A percentile compares a stretch with the other conserved stretches of the same genome.
Conservation (phyloP, 92 coral and sea anemone species). For the Phenganax stokvisi region DNA sequence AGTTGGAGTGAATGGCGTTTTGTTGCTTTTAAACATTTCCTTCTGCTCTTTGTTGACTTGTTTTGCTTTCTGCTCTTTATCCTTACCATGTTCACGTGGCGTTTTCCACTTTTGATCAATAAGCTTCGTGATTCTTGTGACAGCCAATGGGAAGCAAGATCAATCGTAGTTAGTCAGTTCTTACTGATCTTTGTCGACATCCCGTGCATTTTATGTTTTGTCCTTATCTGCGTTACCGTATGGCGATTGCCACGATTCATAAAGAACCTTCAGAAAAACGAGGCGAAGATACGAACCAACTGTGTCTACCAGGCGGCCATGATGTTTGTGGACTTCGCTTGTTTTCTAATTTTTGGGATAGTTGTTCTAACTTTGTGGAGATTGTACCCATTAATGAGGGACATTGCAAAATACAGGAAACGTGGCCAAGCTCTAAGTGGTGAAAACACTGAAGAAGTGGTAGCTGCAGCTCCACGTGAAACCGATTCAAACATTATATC, state of each 20-base stretch:
- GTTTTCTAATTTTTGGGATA: slow-evolving; percentile 55
- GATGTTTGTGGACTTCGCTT: slow-evolving; percentile 67
- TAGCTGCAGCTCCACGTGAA: slow-evolving; percentile 10
- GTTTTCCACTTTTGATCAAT: slow-evolving; percentile 62
- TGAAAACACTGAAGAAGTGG: slow-evolving; percentile 9
- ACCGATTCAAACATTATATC: slow-evolving; percentile 3
- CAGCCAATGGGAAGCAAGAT: slow-evolving; percentile 64
- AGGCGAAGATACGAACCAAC: slow-evolving; percentile 68
- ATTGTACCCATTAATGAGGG: slow-evolving; percentile 67
- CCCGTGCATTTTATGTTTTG: slow-evolving; percentile 82
- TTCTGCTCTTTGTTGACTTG: slow-evolving; percentile 61
- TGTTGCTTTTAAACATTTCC: slow-evolving; percentile 62
- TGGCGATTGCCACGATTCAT: slow-evolving; percentile 88
- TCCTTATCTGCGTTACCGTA: slow-evolving; percentile 62
- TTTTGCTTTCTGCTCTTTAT: slow-evolving; percentile 62
- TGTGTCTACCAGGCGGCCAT: slow-evolving; percentile 64
- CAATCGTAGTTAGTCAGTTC: slow-evolving; percentile 52
- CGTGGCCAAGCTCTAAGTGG: slow-evolving; percentile 27
- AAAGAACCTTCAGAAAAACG: slow-evolving; percentile 61
- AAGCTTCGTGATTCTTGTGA: slow-evolving; percentile 45
- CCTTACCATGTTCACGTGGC: slow-evolving; percentile 74
- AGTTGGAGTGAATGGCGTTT: slow-evolving; percentile 76
- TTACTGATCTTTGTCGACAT: slow-evolving; percentile 75
- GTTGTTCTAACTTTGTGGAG: slow-evolving; percentile 81
- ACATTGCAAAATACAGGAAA: slow-evolving; percentile 66